Conservation (phyloP, 2,888 invertebrate genomes). For the Meghimatium bilineatum region DNA sequence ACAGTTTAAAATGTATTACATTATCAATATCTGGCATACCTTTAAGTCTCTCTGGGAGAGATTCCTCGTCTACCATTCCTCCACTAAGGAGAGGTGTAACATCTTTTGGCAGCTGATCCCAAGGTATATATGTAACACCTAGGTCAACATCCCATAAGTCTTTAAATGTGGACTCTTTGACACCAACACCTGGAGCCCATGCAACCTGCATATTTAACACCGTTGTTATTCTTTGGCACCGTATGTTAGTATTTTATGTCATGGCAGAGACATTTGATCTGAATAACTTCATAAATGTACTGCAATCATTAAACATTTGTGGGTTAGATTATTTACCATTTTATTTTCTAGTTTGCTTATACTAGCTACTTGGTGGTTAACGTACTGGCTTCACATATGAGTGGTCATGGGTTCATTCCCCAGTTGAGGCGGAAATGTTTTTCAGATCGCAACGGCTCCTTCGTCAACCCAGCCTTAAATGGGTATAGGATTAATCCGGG, state of each 20-base stretch:
- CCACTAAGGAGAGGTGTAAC: slow-evolving; percentile 68
- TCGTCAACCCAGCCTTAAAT: no score
- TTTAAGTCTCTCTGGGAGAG: slow-evolving; percentile 89
- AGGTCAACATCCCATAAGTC: slow-evolving; percentile 97
- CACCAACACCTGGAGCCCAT: slow-evolving; percentile 98
- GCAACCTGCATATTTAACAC: slow-evolving; percentile 83
- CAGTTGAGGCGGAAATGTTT: no score
- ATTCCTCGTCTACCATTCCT: slow-evolving; percentile 93
- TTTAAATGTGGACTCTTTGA: slow-evolving; percentile 91
- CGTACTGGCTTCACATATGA: no score
- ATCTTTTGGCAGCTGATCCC: slow-evolving; percentile 82
- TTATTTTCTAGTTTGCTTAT: no score
- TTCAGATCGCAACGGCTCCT: no score
- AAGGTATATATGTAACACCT: slow-evolving; percentile 96
- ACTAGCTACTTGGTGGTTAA: no score
- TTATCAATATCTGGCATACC: slow-evolving; percentile 53
- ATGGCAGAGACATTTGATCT: no score
- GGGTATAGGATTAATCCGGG: no score
- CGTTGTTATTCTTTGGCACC: not conserved
- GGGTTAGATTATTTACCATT: no score
- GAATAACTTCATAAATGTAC: no score
- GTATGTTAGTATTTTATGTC: not conserved
- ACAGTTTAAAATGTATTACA: not conserved
- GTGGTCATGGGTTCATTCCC: no score
- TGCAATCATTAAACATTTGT: no score